phyloP scores from a whole-genome alignment of 1,140 invertebrate species.

The Drosophila serrata region DNA sequence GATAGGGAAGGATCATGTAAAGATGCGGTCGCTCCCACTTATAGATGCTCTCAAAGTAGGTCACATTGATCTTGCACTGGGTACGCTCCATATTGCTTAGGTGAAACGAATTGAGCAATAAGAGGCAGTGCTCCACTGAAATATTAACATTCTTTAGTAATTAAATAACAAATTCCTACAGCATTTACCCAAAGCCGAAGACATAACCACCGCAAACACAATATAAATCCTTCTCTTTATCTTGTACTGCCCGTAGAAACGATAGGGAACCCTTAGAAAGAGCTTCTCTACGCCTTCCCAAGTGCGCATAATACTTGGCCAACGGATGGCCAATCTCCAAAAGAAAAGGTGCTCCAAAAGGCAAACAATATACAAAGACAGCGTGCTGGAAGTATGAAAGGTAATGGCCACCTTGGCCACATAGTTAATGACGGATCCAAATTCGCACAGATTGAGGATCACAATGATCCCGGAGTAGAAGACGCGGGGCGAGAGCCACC shows the following conservation, averaged over 20 bases:
- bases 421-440: constrained; percentile 58
- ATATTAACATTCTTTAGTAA: background rate
- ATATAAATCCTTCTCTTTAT: constrained; percentile 71
- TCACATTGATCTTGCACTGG: constrained; percentile 76
- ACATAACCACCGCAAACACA: constrained; percentile 64
- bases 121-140: constrained; percentile 68
- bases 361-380: constrained; percentile 72
- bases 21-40: constrained; percentile 75
- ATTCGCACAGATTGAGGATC: constrained; percentile 65
- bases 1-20: constrained; percentile 65
- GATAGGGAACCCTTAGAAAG: constrained; percentile 70
- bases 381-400: constrained; percentile 72
- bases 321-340: constrained; percentile 72
- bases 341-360: constrained; percentile 77
- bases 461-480: constrained; percentile 60
- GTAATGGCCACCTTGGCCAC: constrained; percentile 53
- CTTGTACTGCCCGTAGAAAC: constrained; percentile 71
- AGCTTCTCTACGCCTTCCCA: constrained; percentile 72
- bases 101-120: constrained; percentile 71
- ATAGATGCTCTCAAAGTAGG: constrained; percentile 70
- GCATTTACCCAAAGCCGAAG: constrained; percentile 58
- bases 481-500: constrained; percentile 55
- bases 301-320: constrained; percentile 65
- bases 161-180: background rate
- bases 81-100: constrained; percentile 71